These are phyloP conservation scores for Sigmodon hispidus DNA, from an alignment of 2,113 vertebrate genomes.

Conservation along the genomic window DNA sequence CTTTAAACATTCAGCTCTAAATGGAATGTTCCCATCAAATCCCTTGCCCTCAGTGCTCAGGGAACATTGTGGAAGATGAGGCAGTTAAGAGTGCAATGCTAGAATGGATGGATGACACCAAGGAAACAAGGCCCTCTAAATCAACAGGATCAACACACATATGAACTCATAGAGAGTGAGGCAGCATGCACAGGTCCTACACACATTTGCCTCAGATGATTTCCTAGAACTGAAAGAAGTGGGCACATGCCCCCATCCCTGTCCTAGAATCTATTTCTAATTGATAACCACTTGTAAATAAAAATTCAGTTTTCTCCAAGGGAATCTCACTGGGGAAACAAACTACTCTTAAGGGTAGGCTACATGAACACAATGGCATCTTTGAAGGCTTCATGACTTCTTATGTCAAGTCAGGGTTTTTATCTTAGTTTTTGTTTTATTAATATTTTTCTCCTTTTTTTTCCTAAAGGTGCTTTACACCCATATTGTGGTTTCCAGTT, in stretches of 20 bases:
- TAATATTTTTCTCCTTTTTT: neutral
- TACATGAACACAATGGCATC: neutral
- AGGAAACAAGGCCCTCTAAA: neutral
- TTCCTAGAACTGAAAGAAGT: neutral
- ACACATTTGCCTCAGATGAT: neutral
- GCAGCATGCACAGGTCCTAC: neutral
- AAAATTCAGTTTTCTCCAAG: neutral
- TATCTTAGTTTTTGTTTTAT: neutral
- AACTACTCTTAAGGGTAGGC: neutral
- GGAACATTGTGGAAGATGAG: neutral
- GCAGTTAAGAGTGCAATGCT: neutral
- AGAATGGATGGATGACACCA: neutral
- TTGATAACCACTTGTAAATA: neutral
- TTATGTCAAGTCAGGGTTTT: neutral
- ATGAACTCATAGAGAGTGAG: neutral
- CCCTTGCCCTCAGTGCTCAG: neutral
- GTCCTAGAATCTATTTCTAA: neutral
- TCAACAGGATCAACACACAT: neutral
- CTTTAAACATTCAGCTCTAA: neutral
- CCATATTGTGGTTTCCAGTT: neutral
- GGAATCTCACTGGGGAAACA: neutral
- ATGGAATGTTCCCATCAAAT: neutral
- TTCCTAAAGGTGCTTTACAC: neutral
- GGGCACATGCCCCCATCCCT: neutral
- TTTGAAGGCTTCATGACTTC: neutral